These are phyloP conservation scores for Spilosoma lubricipeda DNA, from an alignment of 2,888 invertebrate genomes.

Conservation along the genomic window DNA sequence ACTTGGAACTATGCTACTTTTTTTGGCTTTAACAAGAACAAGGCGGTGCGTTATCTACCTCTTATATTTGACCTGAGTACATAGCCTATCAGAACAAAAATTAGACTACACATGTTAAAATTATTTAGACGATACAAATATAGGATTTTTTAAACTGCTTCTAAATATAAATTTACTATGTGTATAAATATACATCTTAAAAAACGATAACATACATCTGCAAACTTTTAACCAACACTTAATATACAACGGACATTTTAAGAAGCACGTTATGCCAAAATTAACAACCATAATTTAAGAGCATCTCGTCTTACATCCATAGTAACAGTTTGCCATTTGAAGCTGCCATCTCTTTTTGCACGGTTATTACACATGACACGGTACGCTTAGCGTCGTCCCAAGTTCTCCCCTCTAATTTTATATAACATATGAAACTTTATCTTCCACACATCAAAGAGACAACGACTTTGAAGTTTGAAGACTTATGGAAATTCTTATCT, in stretches of 20 bases:
- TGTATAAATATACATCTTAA: too few relatives aligned
- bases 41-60: too few relatives aligned
- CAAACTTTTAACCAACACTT: background rate
- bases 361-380: constrained; percentile 71
- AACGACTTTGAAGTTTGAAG: constrained; percentile 62
- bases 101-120: background rate
- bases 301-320: constrained; percentile 33
- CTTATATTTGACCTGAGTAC: too few relatives aligned
- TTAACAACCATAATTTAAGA: constrained; percentile 30
- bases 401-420: constrained; percentile 69
- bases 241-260: background rate
- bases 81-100: background rate
- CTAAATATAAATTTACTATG: background rate
- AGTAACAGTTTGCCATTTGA: constrained; percentile 48
- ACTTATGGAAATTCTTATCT: constrained; percentile 53
- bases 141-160: background rate
- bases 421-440: constrained; percentile 76
- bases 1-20: too few relatives aligned
- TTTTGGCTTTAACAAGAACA: too few relatives aligned
- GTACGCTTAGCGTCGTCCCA: constrained; percentile 62
- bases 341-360: constrained; percentile 64
- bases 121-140: too few relatives aligned
- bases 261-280: constrained; percentile 8
- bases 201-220: background rate
- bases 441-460: constrained; percentile 68